Evolutionary conservation across 92 coral and sea anemone genomes (phyloP).

Genomic region (Pocillopora meandrina): DNA sequence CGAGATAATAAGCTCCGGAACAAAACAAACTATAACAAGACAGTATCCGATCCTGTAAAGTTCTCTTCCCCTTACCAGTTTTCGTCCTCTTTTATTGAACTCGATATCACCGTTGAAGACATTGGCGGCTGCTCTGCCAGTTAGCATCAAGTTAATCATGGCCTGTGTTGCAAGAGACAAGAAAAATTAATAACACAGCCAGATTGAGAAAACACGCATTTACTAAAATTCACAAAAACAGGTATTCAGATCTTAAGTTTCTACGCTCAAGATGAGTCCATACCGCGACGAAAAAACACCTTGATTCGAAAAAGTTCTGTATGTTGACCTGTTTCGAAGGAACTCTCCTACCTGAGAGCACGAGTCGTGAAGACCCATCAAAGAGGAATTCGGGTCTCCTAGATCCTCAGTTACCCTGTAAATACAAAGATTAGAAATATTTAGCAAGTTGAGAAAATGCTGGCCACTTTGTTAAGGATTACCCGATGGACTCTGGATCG

Average conservation of each 20-base stretch:
- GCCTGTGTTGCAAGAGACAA: conserved; percentile 38
- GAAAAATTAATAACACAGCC: too few species aligned
- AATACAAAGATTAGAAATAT: background rate
- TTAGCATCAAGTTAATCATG: conserved; percentile 75
- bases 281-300: too few species aligned
- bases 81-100: conserved; percentile 64
- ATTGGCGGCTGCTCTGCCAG: conserved; percentile 72
- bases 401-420: conserved; percentile 63
- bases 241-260: background rate
- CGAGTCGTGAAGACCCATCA: conserved; percentile 76
- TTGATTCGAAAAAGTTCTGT: too few species aligned
- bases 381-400: conserved; percentile 49
- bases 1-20: too few species aligned
- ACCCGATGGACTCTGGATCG: too few species aligned
- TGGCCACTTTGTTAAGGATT: too few species aligned
- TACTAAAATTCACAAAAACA: background rate
- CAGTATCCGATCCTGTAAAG: too few species aligned
- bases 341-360: conserved; percentile 70
- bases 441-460: background rate
- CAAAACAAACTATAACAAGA: too few species aligned
- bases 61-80: conserved; percentile 47
- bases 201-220: background rate
- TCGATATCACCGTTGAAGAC: conserved; percentile 75
- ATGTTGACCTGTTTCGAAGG: background rate
- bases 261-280: too few species aligned